These are phyloP conservation scores for Telenomus remus DNA, from an alignment of 1,140 invertebrate genomes.

Conservation along the genomic window DNA sequence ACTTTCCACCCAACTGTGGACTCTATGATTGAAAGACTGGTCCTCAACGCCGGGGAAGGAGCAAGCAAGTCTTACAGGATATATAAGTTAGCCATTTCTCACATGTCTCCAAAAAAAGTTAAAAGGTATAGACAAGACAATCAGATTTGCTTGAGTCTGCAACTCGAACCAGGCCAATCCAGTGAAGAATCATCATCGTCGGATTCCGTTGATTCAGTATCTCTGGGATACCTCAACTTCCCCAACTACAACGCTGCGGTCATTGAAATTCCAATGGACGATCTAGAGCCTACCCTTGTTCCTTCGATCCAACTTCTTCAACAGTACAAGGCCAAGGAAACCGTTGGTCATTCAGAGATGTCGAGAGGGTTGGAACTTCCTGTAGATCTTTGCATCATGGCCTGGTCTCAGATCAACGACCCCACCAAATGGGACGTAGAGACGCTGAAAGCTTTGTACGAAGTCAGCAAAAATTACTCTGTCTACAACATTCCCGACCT, in stretches of 20 bases:
- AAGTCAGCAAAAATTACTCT: slow-evolving; percentile 62
- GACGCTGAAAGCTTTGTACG: slow-evolving; percentile 64
- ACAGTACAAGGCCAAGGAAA: slow-evolving; percentile 47
- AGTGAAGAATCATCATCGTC: too few species aligned
- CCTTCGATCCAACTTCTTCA: slow-evolving; percentile 56
- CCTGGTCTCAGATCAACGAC: slow-evolving; percentile 70
- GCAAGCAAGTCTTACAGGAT: slow-evolving; percentile 59
- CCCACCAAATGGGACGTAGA: slow-evolving; percentile 64
- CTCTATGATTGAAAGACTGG: slow-evolving; percentile 59
- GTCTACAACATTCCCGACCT: slow-evolving; percentile 54
- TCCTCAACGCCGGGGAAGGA: slow-evolving; percentile 51
- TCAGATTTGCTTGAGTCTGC: too few species aligned
- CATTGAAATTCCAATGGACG: slow-evolving; percentile 64
- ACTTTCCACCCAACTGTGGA: slow-evolving; percentile 57
- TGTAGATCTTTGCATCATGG: slow-evolving; percentile 69
- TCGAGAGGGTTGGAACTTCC: slow-evolving; percentile 55
- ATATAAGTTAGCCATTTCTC: slow-evolving; percentile 62
- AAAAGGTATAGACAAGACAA: too few species aligned
- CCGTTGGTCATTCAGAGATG: slow-evolving; percentile 49
- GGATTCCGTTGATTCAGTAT: too few species aligned
- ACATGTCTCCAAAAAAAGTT: slow-evolving; percentile 48
- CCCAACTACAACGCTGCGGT: slow-evolving; percentile 60
- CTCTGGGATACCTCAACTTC: slow-evolving; percentile 1
- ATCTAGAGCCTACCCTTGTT: slow-evolving; percentile 55
- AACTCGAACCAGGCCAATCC: too few species aligned